Conservation (phyloP, 2,113 vertebrate species). For the Gymnarchus niloticus region DNA sequence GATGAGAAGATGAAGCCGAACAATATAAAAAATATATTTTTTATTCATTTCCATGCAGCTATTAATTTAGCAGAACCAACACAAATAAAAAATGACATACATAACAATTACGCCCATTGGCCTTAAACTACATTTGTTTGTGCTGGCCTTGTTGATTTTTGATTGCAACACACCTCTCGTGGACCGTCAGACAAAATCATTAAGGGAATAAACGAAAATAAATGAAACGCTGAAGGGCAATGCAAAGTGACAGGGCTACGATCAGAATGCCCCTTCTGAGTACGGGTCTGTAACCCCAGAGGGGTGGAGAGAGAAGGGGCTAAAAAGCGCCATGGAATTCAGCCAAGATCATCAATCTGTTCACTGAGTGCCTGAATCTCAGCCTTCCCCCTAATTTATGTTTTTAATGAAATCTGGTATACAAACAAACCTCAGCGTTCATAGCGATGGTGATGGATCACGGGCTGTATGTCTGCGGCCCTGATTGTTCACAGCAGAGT, state of each 20-base stretch:
- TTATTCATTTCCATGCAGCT: background rate
- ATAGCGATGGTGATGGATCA: background rate
- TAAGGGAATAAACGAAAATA: background rate
- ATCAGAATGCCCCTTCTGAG: background rate
- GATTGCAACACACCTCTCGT: background rate
- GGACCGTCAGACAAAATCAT: no score
- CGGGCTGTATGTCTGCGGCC: background rate
- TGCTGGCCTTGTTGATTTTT: background rate
- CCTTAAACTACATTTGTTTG: background rate
- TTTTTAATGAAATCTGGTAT: conserved; percentile 6
- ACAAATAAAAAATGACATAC: background rate
- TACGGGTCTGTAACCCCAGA: background rate
- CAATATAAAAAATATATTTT: background rate
- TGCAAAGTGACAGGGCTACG: background rate
- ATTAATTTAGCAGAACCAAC: background rate
- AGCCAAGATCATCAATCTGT: background rate
- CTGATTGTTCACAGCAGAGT: background rate
- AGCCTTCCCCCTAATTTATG: background rate
- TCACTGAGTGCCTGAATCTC: background rate
- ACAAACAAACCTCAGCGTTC: conserved; percentile 6
- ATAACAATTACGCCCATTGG: background rate
- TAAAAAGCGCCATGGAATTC: background rate
- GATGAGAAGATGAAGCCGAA: background rate
- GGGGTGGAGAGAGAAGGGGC: background rate
- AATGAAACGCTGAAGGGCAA: background rate